Percentiles rank a stretch among this genome's conserved stretches.
Conservation (phyloP, 2,113 vertebrate genomes). For the Petrocephalus zakoni region DNA sequence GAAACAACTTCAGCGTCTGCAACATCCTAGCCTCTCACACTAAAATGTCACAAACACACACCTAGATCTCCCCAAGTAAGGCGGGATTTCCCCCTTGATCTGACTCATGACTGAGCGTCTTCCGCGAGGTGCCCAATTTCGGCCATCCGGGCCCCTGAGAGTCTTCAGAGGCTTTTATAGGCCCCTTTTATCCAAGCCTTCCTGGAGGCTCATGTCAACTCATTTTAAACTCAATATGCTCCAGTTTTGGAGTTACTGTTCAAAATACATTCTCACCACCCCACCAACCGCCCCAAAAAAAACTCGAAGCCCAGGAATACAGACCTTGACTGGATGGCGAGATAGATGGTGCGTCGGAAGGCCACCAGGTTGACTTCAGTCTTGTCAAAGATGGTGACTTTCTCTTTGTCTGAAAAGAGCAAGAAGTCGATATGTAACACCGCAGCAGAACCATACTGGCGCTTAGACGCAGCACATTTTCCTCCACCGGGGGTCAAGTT, state of each 20-base stretch:
- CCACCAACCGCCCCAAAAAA: not conserved
- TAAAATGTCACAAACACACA: not conserved
- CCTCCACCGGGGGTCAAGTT: slow-evolving; percentile 26
- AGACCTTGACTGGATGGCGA: slow-evolving; percentile 97
- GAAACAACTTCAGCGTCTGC: not conserved
- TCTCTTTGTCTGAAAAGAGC: slow-evolving; percentile 64
- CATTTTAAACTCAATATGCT: not conserved
- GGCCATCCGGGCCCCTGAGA: not conserved
- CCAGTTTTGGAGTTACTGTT: not conserved
- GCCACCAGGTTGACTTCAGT: slow-evolving; percentile 96
- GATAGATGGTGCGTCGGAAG: slow-evolving; percentile 95
- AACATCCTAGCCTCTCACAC: not conserved
- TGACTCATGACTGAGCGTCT: not conserved
- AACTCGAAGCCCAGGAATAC: not conserved
- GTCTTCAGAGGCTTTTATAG: not conserved
- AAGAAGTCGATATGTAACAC: not conserved
- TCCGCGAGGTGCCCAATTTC: not conserved
- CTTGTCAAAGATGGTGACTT: slow-evolving; percentile 91
- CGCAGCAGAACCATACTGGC: not conserved
- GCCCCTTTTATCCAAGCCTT: not conserved
- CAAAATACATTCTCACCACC: not conserved
- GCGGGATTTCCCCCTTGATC: not conserved
- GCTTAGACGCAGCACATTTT: not conserved
- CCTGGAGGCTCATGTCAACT: not conserved
- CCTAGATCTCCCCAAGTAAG: not conserved